Conservation (phyloP, 2,797 vertebrate species). For the Podargus strigoides region DNA sequence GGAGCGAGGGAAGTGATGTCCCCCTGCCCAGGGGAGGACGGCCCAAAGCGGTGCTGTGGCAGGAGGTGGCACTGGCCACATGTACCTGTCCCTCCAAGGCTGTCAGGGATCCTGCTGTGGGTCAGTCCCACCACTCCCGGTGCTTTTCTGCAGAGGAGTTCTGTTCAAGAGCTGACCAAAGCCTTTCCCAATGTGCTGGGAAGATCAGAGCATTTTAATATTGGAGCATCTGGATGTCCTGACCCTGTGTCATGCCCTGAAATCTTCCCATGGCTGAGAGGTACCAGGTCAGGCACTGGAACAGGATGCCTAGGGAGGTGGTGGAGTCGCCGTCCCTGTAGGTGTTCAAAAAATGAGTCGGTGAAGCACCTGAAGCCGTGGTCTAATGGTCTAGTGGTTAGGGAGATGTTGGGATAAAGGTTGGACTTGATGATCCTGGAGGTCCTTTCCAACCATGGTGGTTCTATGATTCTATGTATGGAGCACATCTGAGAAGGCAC, state of each 20-base stretch:
- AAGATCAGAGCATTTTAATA: neutral
- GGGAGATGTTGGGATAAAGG: too few species aligned
- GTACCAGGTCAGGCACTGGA: too few species aligned
- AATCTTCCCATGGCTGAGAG: neutral
- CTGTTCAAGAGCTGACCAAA: neutral
- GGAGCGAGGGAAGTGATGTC: neutral
- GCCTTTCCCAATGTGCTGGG: neutral
- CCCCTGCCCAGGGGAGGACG: fast-evolving
- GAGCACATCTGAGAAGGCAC: neutral
- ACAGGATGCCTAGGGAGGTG: too few species aligned
- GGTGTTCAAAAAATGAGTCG: too few species aligned
- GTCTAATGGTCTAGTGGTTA: too few species aligned
- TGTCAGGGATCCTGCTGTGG: neutral
- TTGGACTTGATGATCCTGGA: too few species aligned
- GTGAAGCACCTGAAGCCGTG: too few species aligned
- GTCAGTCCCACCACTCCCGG: neutral
- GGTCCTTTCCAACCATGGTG: too few species aligned
- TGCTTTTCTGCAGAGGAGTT: neutral
- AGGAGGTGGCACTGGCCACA: neutral
- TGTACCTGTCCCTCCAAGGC: neutral
- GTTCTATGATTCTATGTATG: too few species aligned
- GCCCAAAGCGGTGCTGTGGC: neutral
- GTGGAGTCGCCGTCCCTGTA: too few species aligned
- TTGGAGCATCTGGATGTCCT: neutral
- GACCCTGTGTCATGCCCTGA: neutral